A percentile compares a stretch with the other conserved stretches of the same genome.
phyloP scores from a whole-genome alignment of 1,140 invertebrate species.

The Pseudomyrmex flavicornis region DNA sequence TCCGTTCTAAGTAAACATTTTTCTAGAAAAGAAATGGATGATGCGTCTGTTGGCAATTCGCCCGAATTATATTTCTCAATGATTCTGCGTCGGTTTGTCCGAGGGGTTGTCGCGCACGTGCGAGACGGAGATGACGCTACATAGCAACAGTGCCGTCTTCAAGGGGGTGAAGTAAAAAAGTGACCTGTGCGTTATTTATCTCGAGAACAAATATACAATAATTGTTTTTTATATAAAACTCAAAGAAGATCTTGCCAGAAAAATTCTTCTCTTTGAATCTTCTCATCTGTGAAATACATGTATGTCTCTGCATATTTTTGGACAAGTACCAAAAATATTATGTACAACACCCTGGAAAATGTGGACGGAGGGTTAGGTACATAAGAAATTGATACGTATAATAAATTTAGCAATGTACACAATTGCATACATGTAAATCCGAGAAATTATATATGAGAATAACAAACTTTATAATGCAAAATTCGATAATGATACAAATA shows the following conservation, averaged over 20 bases:
- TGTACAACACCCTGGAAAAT: too few relatives aligned
- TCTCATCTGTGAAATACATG: neutral
- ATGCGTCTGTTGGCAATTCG: neutral
- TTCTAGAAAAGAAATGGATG: neutral
- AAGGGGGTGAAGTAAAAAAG: neutral
- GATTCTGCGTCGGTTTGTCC: constrained; percentile 1
- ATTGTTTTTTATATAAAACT: neutral
- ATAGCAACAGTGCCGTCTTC: constrained; percentile 26
- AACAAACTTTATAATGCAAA: too few relatives aligned
- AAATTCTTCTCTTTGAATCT: too few relatives aligned
- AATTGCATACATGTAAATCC: too few relatives aligned
- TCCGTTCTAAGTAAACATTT: neutral
- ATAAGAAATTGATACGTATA: too few relatives aligned
- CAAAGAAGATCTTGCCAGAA: too few relatives aligned
- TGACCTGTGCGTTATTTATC: neutral
- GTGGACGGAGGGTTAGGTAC: too few relatives aligned
- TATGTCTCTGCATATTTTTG: neutral
- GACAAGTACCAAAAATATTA: neutral
- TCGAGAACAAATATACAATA: neutral
- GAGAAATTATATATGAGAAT: too few relatives aligned
- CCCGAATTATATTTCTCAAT: neutral
- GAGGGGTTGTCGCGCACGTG: constrained; percentile 37
- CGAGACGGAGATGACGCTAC: constrained; percentile 43
- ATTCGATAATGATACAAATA: too few relatives aligned
- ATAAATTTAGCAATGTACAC: too few relatives aligned